A percentile compares a stretch with the other conserved stretches of the same genome.
phyloP scores from a whole-genome alignment of 2,797 vertebrate genomes.

The Sebastes aleutianus region DNA sequence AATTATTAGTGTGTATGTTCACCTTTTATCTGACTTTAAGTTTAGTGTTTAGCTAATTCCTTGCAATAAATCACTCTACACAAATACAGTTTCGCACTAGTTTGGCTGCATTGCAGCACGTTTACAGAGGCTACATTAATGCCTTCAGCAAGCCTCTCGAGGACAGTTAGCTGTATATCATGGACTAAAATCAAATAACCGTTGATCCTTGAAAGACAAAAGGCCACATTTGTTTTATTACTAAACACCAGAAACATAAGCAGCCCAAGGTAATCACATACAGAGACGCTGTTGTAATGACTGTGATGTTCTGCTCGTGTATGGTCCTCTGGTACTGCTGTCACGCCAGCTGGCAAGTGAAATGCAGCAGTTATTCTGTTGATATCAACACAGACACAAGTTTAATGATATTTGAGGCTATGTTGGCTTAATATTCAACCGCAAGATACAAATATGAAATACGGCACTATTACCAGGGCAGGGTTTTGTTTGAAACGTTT shows the following conservation, averaged over 20 bases:
- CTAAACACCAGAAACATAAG: background rate
- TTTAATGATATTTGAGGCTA: background rate
- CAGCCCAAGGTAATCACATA: background rate
- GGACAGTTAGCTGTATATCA: background rate
- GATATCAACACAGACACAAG: background rate
- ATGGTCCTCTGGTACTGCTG: conserved; percentile 2
- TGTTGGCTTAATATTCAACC: background rate
- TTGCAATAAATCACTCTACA: background rate
- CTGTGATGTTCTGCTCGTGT: conserved; percentile 3
- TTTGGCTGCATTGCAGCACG: background rate
- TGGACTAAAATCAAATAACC: background rate
- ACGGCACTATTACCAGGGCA: background rate
- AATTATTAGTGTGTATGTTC: background rate
- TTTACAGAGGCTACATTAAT: background rate
- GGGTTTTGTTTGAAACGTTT: background rate
- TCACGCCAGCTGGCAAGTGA: conserved; percentile 28
- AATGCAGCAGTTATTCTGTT: background rate
- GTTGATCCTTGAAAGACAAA: background rate
- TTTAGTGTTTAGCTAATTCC: background rate
- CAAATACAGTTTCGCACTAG: background rate
- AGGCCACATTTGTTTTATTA: conserved; percentile 4
- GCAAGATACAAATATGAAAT: background rate
- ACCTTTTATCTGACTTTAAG: background rate
- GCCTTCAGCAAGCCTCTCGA: background rate
- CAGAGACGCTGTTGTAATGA: background rate